Percentiles rank a stretch among this genome's conserved stretches.
phyloP scores from a whole-genome alignment of 1,140 invertebrate genomes.

The Hycleus phaleratus region DNA sequence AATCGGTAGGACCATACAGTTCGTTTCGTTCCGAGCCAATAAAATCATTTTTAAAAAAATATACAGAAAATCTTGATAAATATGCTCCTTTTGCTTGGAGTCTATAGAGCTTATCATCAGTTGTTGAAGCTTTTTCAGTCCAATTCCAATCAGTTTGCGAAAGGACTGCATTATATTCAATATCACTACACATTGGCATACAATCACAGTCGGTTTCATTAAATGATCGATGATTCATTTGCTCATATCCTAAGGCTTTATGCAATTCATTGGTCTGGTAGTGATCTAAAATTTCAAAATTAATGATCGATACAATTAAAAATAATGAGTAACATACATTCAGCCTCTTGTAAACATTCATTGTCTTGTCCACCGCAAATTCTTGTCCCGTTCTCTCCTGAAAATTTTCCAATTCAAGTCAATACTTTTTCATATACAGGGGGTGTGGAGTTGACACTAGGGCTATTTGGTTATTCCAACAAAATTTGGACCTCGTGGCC shows the following conservation, averaged over 20 bases:
- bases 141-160: conserved; percentile 12
- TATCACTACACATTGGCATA: conserved; percentile 8
- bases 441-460: conserved; percentile 2
- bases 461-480: conserved; percentile 31
- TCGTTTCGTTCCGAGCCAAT: conserved; percentile 53
- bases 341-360: conserved; percentile 25
- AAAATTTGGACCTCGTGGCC: too few species aligned
- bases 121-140: not conserved
- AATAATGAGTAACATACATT: conserved; percentile 6
- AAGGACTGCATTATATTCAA: conserved; percentile 6
- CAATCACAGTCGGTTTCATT: conserved; percentile 3
- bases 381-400: conserved; percentile 26
- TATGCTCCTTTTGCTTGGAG: not conserved
- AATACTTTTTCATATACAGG: not conserved
- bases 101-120: not conserved
- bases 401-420: not conserved
- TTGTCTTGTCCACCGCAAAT: conserved; percentile 33
- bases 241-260: conserved; percentile 37
- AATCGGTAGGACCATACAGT: conserved; percentile 54
- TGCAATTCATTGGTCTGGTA: too few species aligned
- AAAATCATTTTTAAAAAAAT: conserved; percentile 46
- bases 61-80: not conserved
- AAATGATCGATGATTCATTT: conserved; percentile 35
- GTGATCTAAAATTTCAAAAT: conserved; percentile 26
- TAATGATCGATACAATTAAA: conserved; percentile 46